These are phyloP conservation scores for Aythya baeri DNA, from an alignment of 2,113 vertebrate genomes.

Conservation along the genomic window DNA sequence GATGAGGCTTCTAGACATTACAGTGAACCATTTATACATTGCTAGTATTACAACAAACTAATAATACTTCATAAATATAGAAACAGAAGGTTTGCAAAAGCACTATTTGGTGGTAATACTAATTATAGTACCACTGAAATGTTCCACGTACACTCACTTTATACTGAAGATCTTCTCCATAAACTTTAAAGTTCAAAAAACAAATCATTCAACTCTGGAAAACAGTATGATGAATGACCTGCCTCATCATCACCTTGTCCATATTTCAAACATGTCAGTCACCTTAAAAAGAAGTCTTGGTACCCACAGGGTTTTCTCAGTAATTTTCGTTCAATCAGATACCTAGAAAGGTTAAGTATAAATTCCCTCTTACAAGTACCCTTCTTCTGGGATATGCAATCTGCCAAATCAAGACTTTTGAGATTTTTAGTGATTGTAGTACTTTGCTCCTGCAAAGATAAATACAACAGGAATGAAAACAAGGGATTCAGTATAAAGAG, in stretches of 20 bases:
- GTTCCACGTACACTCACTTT: not conserved
- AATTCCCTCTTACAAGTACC: not conserved
- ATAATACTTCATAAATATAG: not conserved
- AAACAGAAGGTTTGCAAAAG: not conserved
- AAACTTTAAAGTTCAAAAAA: not conserved
- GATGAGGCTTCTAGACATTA: not conserved
- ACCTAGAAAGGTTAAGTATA: not conserved
- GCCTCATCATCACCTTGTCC: not conserved
- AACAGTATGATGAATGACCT: accelerated
- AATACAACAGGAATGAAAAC: not conserved
- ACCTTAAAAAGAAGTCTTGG: not conserved
- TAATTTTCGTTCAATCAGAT: not conserved
- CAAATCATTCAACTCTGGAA: not conserved
- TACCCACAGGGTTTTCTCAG: not conserved
- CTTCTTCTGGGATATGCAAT: not conserved
- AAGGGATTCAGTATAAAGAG: not conserved
- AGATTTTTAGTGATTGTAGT: not conserved
- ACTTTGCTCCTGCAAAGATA: not conserved
- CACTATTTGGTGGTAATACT: not conserved
- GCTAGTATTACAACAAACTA: not conserved
- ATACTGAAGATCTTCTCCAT: not conserved
- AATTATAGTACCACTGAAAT: not conserved
- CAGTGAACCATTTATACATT: not conserved
- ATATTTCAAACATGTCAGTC: not conserved
- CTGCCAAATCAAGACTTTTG: not conserved